Evolutionary conservation across 2,888 invertebrate genomes (phyloP).

Genomic region (Coecobrya sp.): DNA sequence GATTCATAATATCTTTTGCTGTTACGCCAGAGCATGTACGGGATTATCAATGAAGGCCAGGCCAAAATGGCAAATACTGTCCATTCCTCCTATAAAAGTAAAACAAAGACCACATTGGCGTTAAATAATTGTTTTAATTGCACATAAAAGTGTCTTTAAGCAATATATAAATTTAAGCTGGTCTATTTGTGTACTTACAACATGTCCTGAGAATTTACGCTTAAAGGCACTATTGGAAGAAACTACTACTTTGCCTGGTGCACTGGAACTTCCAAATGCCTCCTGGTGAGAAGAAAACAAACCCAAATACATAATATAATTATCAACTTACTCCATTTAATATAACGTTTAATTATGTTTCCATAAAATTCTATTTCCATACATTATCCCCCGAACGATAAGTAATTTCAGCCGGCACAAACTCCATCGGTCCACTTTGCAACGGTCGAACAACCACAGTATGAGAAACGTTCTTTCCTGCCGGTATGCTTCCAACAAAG

Average conservation of each 20-base stretch:
- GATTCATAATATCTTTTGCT: slow-evolving; percentile 36
- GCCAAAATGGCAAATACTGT: slow-evolving; percentile 6
- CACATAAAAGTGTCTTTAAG: too few species aligned
- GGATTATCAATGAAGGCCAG: slow-evolving; percentile 20
- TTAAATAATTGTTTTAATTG: background rate
- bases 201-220: background rate
- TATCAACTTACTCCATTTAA: too few species aligned
- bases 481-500: slow-evolving; percentile 95
- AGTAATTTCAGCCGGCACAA: background rate
- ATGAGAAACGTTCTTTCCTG: slow-evolving; percentile 97
- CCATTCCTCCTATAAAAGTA: slow-evolving; percentile 44
- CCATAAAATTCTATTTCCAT: background rate
- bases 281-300: background rate
- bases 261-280: background rate
- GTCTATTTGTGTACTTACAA: slow-evolving; percentile 33
- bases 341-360: background rate
- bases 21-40: slow-evolving; percentile 49
- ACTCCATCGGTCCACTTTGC: background rate
- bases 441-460: slow-evolving; percentile 95
- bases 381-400: slow-evolving; percentile 10
- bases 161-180: too few species aligned
- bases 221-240: background rate
- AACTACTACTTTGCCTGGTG: background rate
- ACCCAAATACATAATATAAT: background rate
- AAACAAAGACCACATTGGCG: background rate